Base-by-base conservation (phyloP, 2,113 vertebrate species). In the Megaleporinus macrocephalus region DNA sequence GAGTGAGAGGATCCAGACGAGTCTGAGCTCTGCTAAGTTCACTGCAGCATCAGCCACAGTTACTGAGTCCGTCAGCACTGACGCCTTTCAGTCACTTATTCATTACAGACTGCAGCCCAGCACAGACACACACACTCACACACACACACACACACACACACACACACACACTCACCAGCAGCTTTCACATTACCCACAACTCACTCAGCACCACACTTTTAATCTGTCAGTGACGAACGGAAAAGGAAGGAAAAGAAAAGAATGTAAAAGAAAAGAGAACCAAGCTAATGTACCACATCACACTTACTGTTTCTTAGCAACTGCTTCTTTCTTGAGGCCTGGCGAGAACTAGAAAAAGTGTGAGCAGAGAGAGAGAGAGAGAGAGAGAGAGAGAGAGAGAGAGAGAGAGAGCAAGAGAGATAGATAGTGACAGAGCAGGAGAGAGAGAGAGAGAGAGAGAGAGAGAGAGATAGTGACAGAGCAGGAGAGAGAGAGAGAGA, bases 301-400 rank as follows among this genome's bases (percentile, higher is more conserved):
- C n/a, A 29, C 83, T 88, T 81, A 84, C 78, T 22, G 91, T 93
- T 91, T 92, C 92, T 91, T 93, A 95, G 93, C 92, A 95, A 93
- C 93, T 92, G 87, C 86, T 91, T 87, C 89, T 80, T 85, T 44
- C 29, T 82, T 62, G 87, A 93, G 92, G 80, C 55, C 90, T 22
- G 30, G 65, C 18, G 2, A 68, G 30, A 36, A 30, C 16, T 36
- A 36, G 65, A 11, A 12, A 36, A 22, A 36, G 30, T 9, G 65
- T 36, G 36, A 36, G 30, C 29, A 29, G 24, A 63, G n/a, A 13
- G 61, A 61, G 5, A 86, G 88, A 86, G 84, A 70, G 51, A 83
- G 63, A 55, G 59, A 59, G 57, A 4, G 51, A 55, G 51, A 55
- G 51, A 55, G 51, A 55, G 4, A 55, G 51, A 55, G 51, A 55